phyloP scores from a whole-genome alignment of 92 coral and sea anemone genomes.

The Porites evermanni region DNA sequence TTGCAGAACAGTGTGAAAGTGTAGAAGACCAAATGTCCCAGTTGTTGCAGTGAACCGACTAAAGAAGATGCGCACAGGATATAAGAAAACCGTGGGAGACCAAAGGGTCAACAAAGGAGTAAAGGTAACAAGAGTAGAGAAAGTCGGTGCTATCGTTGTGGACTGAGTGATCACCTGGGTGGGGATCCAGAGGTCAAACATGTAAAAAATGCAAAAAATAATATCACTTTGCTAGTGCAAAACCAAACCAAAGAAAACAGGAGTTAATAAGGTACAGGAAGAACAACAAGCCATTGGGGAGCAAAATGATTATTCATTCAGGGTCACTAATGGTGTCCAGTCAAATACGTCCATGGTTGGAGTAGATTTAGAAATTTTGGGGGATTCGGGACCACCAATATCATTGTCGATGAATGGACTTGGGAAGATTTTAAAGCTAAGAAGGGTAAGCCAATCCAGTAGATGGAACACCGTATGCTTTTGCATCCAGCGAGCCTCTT shows the following conservation, averaged over 20 bases:
- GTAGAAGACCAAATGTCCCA: slow-evolving; percentile 62
- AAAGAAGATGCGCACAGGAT: not conserved
- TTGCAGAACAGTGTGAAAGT: slow-evolving; percentile 67
- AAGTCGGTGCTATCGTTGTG: slow-evolving; percentile 56
- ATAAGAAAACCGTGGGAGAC: not conserved
- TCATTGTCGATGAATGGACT: slow-evolving; percentile 49
- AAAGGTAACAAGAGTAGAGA: not conserved
- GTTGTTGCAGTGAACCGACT: not conserved
- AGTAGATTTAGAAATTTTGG: slow-evolving; percentile 35
- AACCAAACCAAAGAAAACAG: slow-evolving; percentile 34
- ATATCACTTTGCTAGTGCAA: slow-evolving; percentile 60
- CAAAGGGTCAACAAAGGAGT: slow-evolving; percentile 10
- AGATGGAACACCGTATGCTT: slow-evolving; percentile 34
- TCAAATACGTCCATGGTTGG: slow-evolving; percentile 51
- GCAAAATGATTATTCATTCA: slow-evolving; percentile 59
- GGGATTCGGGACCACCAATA: slow-evolving; percentile 63
- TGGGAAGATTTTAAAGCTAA: slow-evolving; percentile 48
- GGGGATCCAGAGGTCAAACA: slow-evolving; percentile 58
- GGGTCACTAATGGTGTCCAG: slow-evolving; percentile 14
- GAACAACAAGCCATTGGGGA: slow-evolving; percentile 22
- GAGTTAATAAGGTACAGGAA: slow-evolving; percentile 36
- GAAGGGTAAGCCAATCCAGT: slow-evolving; percentile 45
- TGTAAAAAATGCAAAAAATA: slow-evolving; percentile 53
- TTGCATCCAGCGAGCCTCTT: slow-evolving; percentile 49
- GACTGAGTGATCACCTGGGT: slow-evolving; percentile 54